These are phyloP conservation scores for Bubo bubo DNA, from an alignment of 2,113 vertebrate species.

Conservation along the genomic window DNA sequence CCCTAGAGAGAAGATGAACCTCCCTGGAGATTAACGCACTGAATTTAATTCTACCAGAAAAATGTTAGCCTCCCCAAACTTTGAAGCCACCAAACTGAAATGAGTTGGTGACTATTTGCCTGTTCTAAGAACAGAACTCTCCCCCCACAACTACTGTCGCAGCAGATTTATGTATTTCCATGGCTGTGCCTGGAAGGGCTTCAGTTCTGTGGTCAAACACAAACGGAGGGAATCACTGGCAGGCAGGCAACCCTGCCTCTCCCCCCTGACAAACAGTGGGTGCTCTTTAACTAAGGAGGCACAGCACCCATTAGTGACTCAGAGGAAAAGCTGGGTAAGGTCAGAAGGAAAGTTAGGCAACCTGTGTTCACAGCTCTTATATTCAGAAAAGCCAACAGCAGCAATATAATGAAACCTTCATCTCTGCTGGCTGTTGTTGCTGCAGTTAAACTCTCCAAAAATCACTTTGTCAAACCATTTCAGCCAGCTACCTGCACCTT, in stretches of 20 bases:
- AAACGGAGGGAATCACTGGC: neutral
- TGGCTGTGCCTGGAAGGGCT: neutral
- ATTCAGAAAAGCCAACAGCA: neutral
- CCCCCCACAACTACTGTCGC: neutral
- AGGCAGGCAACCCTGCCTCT: neutral
- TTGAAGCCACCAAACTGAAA: neutral
- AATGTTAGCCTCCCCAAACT: neutral
- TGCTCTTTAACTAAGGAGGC: neutral
- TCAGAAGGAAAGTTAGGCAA: neutral
- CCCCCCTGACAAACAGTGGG: neutral
- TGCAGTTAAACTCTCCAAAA: neutral
- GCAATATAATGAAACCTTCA: neutral
- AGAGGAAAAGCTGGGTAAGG: neutral
- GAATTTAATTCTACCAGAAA: neutral
- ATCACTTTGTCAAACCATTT: neutral
- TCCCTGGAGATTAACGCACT: neutral
- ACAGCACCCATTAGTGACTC: neutral
- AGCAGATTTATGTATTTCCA: neutral
- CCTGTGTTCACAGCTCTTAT: neutral
- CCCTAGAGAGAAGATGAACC: neutral
- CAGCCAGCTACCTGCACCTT: neutral
- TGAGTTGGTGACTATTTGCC: neutral
- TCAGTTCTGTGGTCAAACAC: neutral
- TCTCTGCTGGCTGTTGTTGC: neutral
- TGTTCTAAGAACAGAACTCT: neutral